These are phyloP conservation scores for Heliconius hortense DNA, from an alignment of 2,888 invertebrate species.

Conservation along the genomic window DNA sequence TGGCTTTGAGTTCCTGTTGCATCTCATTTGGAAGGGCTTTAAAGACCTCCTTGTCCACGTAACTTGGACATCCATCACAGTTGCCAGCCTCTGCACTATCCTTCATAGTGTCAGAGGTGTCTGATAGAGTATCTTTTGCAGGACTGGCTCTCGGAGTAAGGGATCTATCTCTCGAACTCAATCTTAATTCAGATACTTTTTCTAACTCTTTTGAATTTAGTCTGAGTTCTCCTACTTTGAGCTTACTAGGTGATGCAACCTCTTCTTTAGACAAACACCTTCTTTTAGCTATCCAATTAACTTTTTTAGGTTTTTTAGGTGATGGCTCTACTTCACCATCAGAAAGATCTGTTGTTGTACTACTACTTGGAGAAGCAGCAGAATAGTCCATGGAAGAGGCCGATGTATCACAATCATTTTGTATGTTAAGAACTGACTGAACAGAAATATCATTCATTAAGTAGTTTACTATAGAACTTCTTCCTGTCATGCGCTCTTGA, in stretches of 20 bases:
- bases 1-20: conserved; percentile 87
- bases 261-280: conserved; percentile 75
- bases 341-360: conserved; percentile 82
- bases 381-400: conserved; percentile 75
- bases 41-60: conserved; percentile 86
- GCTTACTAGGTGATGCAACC: conserved; percentile 86
- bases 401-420: conserved; percentile 79
- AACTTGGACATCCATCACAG: conserved; percentile 83
- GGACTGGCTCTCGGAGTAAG: conserved; percentile 75
- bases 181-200: conserved; percentile 75
- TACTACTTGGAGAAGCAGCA: conserved; percentile 74
- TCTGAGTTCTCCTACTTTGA: conserved; percentile 85
- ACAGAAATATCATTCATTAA: conserved; percentile 89
- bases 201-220: conserved; percentile 85
- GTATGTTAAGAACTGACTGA: conserved; percentile 87
- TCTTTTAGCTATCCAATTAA: conserved; percentile 76
- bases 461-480: conserved; percentile 88
- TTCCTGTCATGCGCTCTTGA: conserved; percentile 86
- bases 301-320: conserved; percentile 86
- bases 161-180: conserved; percentile 73
- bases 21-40: conserved; percentile 86
- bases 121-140: conserved; percentile 70
- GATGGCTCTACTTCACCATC: conserved; percentile 88
- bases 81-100: conserved; percentile 65
- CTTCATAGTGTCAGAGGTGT: conserved; percentile 70